Evolutionary conservation across 1,140 invertebrate genomes (phyloP), one percentile per base, ranked within the genome.

Genomic region (Asobara japonica): DNA sequence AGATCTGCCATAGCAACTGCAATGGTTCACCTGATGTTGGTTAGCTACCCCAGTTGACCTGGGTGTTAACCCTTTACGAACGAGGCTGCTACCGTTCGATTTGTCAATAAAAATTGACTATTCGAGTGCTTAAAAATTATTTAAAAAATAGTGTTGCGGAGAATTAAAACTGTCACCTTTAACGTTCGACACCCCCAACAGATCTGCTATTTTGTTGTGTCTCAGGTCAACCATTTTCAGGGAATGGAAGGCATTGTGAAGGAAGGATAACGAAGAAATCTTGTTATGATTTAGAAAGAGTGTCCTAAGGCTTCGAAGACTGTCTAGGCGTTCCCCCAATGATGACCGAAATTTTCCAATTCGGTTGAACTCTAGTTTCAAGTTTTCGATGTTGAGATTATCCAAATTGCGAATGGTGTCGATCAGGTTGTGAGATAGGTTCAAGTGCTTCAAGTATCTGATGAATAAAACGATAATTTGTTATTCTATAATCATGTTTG

Each of bases 311-410:
- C 79, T 72, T 0, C 60, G 38, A 20, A 82, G 72, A 30, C 18
- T 75, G 8, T 65, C 78, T 30, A 79, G 69, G 13, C 69, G 68
- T 10, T 27, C 68, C 5, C 66, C 29, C 16, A 56, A 25, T 0
- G 20, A 36, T 4, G 76, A 80, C 73, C 48, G 76, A 30, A 79
- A 81, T 3, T 74, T 76, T 1, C 69, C 74, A 72, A 83, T 80
- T 25, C 75, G 81, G 71, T 83, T 83, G 30, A 75, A 78, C 51
- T 82, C 78, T 56, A 83, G 72, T 72, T 83, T 81, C 10, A 83
- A 41, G 71, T 83, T 76, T 64, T 76, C 73, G 25, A 83, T 79
- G 66, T 79, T 79, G 31, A 81, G 30, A 60, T 73, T 64, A 30
- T 83, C 77, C 36, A 83, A 72, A 61, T 83, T 82, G 69, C 77